Percentiles rank a stretch among this genome's conserved stretches.
phyloP scores from a whole-genome alignment of 1,140 invertebrate species.

The Andrena cerasifolii region DNA sequence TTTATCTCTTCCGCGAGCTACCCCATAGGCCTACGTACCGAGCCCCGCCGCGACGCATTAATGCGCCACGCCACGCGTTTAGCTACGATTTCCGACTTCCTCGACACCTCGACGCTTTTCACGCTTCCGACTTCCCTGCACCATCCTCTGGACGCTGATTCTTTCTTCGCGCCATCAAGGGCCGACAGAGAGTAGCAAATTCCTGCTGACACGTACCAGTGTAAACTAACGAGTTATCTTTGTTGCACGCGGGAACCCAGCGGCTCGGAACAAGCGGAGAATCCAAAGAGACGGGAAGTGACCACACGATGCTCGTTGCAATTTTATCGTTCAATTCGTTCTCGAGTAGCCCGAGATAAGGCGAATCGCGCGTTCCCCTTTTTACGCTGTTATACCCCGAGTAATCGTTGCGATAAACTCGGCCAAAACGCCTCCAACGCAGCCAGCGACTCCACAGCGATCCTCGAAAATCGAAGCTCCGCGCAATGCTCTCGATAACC shows the following conservation, averaged over 20 bases:
- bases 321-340: constrained; percentile 4
- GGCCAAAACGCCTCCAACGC: background rate
- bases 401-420: background rate
- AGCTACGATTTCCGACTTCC: constrained; percentile 40
- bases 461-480: no score
- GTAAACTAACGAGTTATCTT: no score
- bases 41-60: constrained; percentile 51
- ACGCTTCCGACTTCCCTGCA: background rate
- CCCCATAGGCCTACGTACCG: constrained; percentile 5
- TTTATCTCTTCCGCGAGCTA: constrained; percentile 44
- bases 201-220: no score
- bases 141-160: no score
- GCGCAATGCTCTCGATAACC: no score
- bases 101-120: background rate
- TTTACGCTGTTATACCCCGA: background rate
- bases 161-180: no score
- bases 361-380: background rate
- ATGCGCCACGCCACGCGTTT: constrained; percentile 51
- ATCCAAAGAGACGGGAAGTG: background rate
- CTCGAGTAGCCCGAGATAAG: background rate
- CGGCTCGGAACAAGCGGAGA: background rate
- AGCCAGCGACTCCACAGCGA: background rate
- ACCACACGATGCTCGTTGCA: background rate
- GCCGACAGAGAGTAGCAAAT: no score
- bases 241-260: background rate